Evolutionary conservation across 2,888 invertebrate species (phyloP), one percentile per base, ranked within the genome.

Genomic region (Hesperia comma): DNA sequence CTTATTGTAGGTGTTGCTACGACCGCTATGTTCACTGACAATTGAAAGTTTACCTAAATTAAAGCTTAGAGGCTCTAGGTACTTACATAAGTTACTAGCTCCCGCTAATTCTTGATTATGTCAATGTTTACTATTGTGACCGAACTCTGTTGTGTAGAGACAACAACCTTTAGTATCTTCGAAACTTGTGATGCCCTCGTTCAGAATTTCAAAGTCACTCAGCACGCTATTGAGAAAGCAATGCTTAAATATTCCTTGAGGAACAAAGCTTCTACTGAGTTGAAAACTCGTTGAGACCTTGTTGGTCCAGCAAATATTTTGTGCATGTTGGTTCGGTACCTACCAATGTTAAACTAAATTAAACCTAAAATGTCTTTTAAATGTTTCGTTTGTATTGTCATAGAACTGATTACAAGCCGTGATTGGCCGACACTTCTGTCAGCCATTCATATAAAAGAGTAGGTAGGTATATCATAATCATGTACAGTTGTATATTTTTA

Each of bases 21-120:
- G 26, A 17, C 32, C 60, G 46, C 60, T 49, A 49, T 60, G 60
- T 60, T 60, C 33, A 8, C 40, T 60, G 46, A 49, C 60, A 60
- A 49, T 60, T 60, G 21, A 60, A 46, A 32, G 33, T 60, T 60
- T 60, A 60, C 32, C 15, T 60, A 14, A 60, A 60, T 60, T 46
- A 41, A 21, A 41, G 41, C 8, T 12, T 51, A 21, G 21, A 51
- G 21, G 51, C 14, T 21, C 21, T 51, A 14, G 10, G 37, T 37
- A 37, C 26, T 2, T 46, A 46, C n/a, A 19, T 46, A 46, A 19
- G 8, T 46, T 26, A 12, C 37, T 37, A 12, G 12, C 37, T n/a
- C 5, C 6, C 1, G 21, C 51, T 26, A 12, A 21, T 51, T 26
- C 51, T 46, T 46, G 46, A 19, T 21, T 51, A 4, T 5, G 10